Evolutionary conservation across 2,888 invertebrate genomes (phyloP), one percentile per base, ranked within the genome.

Genomic region (Dendrolimus pini): DNA sequence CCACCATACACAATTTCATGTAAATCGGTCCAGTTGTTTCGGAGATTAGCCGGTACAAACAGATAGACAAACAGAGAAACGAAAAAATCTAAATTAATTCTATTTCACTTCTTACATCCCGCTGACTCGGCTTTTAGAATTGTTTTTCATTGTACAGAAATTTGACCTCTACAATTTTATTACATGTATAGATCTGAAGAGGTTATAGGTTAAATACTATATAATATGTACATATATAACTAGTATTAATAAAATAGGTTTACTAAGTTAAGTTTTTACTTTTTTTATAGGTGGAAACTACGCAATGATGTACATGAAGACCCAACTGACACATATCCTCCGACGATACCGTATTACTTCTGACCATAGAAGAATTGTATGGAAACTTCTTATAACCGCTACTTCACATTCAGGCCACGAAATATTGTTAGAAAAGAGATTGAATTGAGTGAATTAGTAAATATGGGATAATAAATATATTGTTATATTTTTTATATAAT

Each of bases 261-360:
- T 52, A 52, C 41, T 1, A 42, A 56, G 7, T 18, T 30, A 42
- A 9, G 7, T 18, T 30, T 1, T 0, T 13, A 1, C 0, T 59
- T 9, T 55, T n/a, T 53, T 69, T 65, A 1, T 68, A 80, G 82
- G 82, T 55, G 74, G 71, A 64, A 62, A 62, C 1, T 78, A 74
- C 61, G 77, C 80, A 1, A 62, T 78, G 64, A 73, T 75, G 67
- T 68, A 70, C 0, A 70, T 79, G 70, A 82, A 81, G 61, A 70
- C 69, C 0, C 66, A 63, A 0, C 53, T 82, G 7, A 70, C 65
- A 0, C 74, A 80, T 58, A 53, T 81, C 0, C 53, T 82, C 3
- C 70, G 72, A 1, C 61, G 59, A 2, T 81, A 71, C 62, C 63
- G 63, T 9, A 55, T 82, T 0, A 60, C 59, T 0, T 73, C 75